Evolutionary conservation across 1,140 invertebrate genomes (phyloP).

Genomic region (Drosophila ohnishii): DNA sequence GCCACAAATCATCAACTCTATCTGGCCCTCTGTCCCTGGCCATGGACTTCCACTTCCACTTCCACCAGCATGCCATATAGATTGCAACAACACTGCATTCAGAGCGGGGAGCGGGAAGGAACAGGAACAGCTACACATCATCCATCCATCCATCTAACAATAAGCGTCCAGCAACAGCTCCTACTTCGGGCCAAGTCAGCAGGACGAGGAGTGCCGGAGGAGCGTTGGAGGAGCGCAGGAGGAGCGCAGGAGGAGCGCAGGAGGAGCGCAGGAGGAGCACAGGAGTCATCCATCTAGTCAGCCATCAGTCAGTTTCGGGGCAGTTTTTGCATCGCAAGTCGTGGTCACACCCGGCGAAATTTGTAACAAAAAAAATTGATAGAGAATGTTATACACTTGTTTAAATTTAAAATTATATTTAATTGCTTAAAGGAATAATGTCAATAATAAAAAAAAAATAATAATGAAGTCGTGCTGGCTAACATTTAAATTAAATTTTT

Average conservation of each 20-base stretch:
- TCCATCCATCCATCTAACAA: constrained; percentile 79
- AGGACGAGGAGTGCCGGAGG: constrained; percentile 13
- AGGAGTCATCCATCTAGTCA: constrained; percentile 72
- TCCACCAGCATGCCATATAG: constrained; percentile 40
- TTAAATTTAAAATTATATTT: not conserved
- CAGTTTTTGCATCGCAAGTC: constrained; percentile 59
- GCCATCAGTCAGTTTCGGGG: constrained; percentile 69
- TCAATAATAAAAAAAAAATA: no score
- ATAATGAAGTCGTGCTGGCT: no score
- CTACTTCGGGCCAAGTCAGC: constrained; percentile 40
- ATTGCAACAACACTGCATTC: constrained; percentile 70
- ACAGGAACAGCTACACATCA: constrained; percentile 67
- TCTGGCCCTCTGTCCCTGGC: constrained; percentile 49
- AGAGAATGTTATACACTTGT: no score
- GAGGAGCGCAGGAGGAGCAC: not conserved
- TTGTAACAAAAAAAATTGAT: not conserved
- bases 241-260: not conserved
- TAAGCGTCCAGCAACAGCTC: constrained; percentile 70
- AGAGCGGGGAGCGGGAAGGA: constrained; percentile 4
- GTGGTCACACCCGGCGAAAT: constrained; percentile 15
- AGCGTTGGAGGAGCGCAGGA: not conserved
- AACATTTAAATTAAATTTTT: no score
- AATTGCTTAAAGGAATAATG: not conserved
- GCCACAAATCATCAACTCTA: constrained; percentile 79
- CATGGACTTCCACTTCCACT: constrained; percentile 14